Evolutionary conservation across 2,797 vertebrate genomes (phyloP).

Genomic region (Etheostoma perlongum): DNA sequence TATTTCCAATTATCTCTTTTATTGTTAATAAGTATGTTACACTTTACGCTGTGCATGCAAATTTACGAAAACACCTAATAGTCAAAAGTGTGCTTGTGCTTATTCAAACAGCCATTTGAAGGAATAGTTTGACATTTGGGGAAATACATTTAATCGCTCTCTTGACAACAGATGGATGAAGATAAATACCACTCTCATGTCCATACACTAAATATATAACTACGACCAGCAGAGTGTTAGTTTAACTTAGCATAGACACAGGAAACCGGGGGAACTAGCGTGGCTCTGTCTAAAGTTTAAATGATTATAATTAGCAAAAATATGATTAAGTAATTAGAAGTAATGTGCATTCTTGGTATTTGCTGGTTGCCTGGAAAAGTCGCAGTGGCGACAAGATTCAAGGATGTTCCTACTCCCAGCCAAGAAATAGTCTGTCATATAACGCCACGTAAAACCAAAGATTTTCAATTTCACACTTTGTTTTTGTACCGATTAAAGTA

Average conservation of each 20-base stretch:
- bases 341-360: conserved; percentile 7
- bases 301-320: neutral
- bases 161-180: neutral
- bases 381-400: neutral
- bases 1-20: neutral
- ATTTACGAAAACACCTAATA: neutral
- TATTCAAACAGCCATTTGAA: conserved; percentile 1
- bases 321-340: neutral
- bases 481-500: neutral
- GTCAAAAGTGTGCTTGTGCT: neutral
- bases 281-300: neutral
- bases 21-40: neutral
- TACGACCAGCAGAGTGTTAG: neutral
- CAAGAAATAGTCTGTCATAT: conserved; percentile 4
- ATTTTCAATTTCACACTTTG: neutral
- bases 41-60: neutral
- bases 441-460: neutral
- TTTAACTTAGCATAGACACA: neutral
- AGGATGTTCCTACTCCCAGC: neutral
- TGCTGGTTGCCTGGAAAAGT: conserved; percentile 11
- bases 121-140: neutral
- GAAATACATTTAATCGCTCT: neutral
- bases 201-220: neutral
- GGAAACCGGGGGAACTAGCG: neutral
- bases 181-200: neutral